These are phyloP conservation scores for Parazoanthus atlanticus DNA, from an alignment of 92 coral and sea anemone genomes.

Conservation along the genomic window DNA sequence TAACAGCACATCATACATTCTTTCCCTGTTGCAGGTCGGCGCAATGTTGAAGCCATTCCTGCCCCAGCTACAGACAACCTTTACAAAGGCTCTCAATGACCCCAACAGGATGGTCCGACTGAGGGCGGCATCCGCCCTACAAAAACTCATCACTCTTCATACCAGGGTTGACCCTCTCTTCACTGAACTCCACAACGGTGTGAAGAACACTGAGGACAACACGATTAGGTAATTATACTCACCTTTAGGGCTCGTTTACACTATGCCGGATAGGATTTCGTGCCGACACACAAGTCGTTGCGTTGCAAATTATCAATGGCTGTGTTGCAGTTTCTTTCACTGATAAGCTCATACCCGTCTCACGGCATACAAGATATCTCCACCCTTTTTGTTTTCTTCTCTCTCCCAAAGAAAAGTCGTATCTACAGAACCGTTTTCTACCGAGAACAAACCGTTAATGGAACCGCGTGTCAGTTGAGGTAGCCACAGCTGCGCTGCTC, in stretches of 20 bases:
- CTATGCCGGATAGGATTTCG: background rate
- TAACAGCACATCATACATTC: background rate
- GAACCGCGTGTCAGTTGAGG: no score
- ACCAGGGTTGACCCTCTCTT: conserved; percentile 98
- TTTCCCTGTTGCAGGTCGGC: conserved; percentile 70
- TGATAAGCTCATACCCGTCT: no score
- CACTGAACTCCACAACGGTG: conserved; percentile 95
- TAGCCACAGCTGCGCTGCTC: no score
- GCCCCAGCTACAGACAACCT: conserved; percentile 98
- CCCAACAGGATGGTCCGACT: conserved; percentile 90
- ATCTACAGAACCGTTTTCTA: no score
- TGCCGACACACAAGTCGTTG: no score
- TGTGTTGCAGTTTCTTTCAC: no score
- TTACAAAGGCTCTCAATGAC: conserved; percentile 94
- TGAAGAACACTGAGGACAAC: conserved; percentile 94
- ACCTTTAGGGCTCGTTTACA: background rate
- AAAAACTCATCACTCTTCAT: conserved; percentile 86
- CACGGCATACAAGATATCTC: no score
- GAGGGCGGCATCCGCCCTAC: conserved; percentile 90
- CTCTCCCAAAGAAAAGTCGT: no score
- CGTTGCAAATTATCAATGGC: no score
- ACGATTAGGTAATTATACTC: conserved; percentile 74
- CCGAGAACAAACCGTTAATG: no score
- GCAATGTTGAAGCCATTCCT: conserved; percentile 94
- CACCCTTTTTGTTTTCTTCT: no score